Base-by-base conservation (phyloP, 1,140 invertebrate genomes). In the Cotesia glomerata region DNA sequence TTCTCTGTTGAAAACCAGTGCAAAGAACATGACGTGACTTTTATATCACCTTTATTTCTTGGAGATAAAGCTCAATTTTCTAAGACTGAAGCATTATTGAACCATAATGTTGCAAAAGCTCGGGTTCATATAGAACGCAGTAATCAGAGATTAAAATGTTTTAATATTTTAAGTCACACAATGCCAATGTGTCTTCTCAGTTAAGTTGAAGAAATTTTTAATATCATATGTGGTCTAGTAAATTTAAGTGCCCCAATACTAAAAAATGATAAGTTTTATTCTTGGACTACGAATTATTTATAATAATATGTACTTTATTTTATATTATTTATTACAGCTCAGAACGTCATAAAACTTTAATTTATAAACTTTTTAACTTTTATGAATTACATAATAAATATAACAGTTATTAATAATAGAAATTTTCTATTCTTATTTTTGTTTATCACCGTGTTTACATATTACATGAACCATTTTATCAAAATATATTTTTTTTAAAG, bases 161-260 rank as follows among this genome's bases (percentile, higher is more conserved):
- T 72, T 16, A 67, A 67, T 58, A 67, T 72, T 58, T 0, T 67
- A 3, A 36, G 64, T 26, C 54, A 39, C 35, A 67, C 13, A 52
- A 67, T 72, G 54, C 54, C 71, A n/a, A 8, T 4, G 5, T n/a
- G n/a, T 36, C 54, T 72, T 9, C 2, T 61, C 5, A 5, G 5
- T 59, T n/a, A 36, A 18, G 9, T 66, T 36, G 71, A 76, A 11
- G 62, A 75, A 36, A 75, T 79, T 35, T 78, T 79, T 65, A 74
- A 45, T 26, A 68, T 79, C 61, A 73, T 72, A 35, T 77, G 74
- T 69, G 76, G 61, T 8, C 66, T 69, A 16, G 49, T 72, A 52
- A 76, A 79, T 75, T 62, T 78, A 16, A 66, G 63, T 14, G 69
- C 66, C 18, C 75, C 78, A 8, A 79, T 76, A 54, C 69, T 79